Conservation (phyloP, 2,113 vertebrate species). For the Paramisgurnus dabryanus region DNA sequence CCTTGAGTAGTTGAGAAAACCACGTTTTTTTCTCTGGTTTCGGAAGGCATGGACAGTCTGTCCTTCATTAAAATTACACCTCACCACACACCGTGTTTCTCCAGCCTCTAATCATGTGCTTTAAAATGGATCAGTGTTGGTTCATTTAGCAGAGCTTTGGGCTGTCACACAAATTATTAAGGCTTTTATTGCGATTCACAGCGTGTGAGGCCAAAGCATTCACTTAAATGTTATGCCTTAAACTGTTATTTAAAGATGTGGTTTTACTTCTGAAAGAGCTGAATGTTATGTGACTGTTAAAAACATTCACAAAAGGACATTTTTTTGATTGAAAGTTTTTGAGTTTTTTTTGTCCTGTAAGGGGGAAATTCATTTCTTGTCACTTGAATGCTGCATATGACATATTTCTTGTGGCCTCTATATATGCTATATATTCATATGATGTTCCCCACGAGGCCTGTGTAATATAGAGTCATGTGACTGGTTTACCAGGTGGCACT, state of each 20-base stretch:
- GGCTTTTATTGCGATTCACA: constrained; percentile 15
- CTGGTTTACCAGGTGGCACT: background rate
- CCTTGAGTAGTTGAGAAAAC: background rate
- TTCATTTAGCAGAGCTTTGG: constrained; percentile 33
- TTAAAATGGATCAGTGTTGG: constrained; percentile 38
- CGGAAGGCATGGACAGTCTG: too few relatives aligned
- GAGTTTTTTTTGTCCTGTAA: too few relatives aligned
- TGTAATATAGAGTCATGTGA: background rate
- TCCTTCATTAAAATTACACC: constrained; percentile 10
- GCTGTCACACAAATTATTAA: constrained; percentile 16
- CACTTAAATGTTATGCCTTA: constrained; percentile 11
- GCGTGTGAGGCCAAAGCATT: background rate
- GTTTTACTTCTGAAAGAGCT: background rate
- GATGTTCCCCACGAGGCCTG: background rate
- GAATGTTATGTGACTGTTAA: background rate
- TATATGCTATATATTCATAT: background rate
- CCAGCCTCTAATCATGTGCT: background rate
- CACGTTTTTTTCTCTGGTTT: background rate
- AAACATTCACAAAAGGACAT: background rate
- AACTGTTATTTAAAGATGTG: constrained; percentile 22
- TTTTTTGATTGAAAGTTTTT: background rate
- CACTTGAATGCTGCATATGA: background rate
- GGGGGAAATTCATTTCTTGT: background rate
- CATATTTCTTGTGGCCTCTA: background rate
- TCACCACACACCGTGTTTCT: background rate